These are phyloP conservation scores for Pseudococcus jackbeardsleyi DNA, from an alignment of 2,888 invertebrate genomes.

Conservation along the genomic window DNA sequence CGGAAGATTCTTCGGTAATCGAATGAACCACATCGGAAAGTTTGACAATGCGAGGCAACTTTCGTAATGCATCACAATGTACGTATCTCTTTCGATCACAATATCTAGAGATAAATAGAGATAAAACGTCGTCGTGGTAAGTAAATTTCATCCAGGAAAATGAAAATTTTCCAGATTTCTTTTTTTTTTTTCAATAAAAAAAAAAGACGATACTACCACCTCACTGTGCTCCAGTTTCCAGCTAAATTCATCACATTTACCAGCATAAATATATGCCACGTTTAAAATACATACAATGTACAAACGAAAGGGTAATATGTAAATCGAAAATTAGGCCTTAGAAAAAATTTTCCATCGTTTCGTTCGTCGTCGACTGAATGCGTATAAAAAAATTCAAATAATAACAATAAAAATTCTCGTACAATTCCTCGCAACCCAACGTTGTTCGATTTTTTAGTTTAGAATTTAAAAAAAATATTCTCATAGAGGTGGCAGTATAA, in stretches of 20 bases:
- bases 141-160: not conserved
- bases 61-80: conserved; percentile 34
- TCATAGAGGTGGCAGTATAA: conserved; percentile 63
- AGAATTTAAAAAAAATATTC: conserved; percentile 1
- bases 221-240: conserved; percentile 8
- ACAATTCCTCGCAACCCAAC: conserved; percentile 14
- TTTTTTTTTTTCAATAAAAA: not conserved
- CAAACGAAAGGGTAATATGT: conserved; percentile 11
- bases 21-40: conserved; percentile 39
- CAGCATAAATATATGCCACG: conserved; percentile 10
- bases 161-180: too few relatives aligned
- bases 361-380: not conserved
- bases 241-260: conserved; percentile 45
- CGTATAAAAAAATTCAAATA: conserved; percentile 9
- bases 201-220: not conserved
- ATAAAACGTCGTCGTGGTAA: not conserved
- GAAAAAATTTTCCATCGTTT: conserved; percentile 23
- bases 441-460: not conserved
- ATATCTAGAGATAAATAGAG: not conserved
- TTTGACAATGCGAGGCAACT: conserved; percentile 46
- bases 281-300: not conserved
- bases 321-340: conserved; percentile 45
- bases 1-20: conserved; percentile 51
- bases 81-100: conserved; percentile 23
- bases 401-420: conserved; percentile 39